A percentile compares a stretch with the other conserved stretches of the same genome.
Evolutionary conservation across 2,113 vertebrate species (phyloP).

Genomic region (Atlantisia rogersi): DNA sequence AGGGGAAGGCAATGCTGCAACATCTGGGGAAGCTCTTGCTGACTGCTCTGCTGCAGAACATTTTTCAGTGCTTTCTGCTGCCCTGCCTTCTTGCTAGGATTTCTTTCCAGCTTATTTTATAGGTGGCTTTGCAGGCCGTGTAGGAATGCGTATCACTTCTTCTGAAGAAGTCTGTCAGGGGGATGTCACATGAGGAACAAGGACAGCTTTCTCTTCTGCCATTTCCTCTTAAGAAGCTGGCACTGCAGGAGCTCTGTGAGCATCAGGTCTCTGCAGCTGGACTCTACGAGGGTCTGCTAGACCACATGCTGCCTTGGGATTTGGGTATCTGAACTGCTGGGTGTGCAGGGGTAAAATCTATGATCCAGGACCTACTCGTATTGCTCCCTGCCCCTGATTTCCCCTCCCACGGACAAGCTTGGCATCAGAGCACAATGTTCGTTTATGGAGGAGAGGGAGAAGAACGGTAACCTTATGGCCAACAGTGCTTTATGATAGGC

Average conservation of each 20-base stretch:
- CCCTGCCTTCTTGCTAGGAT: not conserved
- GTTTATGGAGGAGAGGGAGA: not conserved
- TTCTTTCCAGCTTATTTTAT: not conserved
- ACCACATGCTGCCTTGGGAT: fast-evolving
- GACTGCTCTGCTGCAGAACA: not conserved
- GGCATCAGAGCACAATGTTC: not conserved
- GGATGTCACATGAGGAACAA: not conserved
- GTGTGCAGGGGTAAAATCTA: not conserved
- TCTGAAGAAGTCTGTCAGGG: not conserved
- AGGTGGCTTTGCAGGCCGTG: not conserved
- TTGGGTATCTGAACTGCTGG: not conserved
- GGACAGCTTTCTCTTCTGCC: not conserved
- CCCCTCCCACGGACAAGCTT: not conserved
- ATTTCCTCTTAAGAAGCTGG: not conserved
- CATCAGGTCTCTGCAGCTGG: not conserved
- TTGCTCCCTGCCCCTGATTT: not conserved
- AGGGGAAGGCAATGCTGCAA: not conserved
- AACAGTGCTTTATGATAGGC: not conserved
- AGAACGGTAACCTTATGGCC: not conserved
- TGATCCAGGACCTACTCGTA: not conserved
- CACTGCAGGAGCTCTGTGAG: not conserved
- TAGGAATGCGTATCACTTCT: not conserved
- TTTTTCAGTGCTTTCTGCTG: not conserved
- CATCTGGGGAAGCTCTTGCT: not conserved
- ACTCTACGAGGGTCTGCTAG: not conserved